Conservation (phyloP, 2,888 invertebrate species). For the Rhaphigaster nebulosa region DNA sequence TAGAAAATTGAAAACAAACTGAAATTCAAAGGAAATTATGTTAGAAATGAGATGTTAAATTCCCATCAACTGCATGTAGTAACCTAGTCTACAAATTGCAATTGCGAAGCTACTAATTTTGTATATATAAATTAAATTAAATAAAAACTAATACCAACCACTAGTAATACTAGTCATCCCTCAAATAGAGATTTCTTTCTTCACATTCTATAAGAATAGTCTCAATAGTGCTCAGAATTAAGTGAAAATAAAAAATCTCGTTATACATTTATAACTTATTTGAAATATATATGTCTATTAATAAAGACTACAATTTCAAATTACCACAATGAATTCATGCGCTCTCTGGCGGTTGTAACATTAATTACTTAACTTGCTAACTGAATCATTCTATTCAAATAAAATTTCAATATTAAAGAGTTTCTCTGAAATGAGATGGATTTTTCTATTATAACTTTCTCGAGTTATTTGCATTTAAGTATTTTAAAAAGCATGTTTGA, state of each 20-base stretch:
- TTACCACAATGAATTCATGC: background rate
- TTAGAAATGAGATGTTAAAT: background rate
- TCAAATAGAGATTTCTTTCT: background rate
- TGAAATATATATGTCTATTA: background rate
- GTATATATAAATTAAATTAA: background rate
- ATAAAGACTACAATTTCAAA: background rate
- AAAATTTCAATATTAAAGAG: background rate
- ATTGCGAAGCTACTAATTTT: background rate
- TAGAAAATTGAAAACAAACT: background rate
- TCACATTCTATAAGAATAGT: background rate
- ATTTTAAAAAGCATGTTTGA: background rate
- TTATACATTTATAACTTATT: background rate
- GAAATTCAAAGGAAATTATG: background rate
- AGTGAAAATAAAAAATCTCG: background rate
- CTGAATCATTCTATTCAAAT: background rate
- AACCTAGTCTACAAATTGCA: background rate
- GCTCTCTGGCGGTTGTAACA: slow-evolving; percentile 41
- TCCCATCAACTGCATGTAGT: too few species aligned
- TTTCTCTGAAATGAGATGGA: background rate
- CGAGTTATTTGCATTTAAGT: background rate
- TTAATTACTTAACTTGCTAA: slow-evolving; percentile 40
- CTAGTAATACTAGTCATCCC: background rate
- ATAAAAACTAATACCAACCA: background rate
- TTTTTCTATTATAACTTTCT: background rate
- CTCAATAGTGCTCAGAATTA: background rate